Base-by-base conservation (phyloP, 2,113 vertebrate genomes). In the Pseudopodoces humilis region DNA sequence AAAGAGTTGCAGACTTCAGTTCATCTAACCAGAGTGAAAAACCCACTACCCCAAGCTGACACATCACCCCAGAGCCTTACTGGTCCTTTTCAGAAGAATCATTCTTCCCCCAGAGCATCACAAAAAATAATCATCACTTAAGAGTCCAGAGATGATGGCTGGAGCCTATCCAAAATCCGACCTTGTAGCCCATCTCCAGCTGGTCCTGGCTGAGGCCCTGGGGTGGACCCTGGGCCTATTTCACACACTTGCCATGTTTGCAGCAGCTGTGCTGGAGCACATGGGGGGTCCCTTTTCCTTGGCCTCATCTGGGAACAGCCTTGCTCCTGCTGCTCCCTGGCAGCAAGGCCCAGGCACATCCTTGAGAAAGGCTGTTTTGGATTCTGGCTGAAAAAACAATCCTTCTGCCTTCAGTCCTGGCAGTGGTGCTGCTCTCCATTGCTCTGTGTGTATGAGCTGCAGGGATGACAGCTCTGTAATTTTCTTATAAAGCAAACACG, bases 381-480 rank as follows among this genome's bases (percentile, higher is more conserved):
- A 21, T 65, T 68, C 67, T 80, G 62, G 62, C 65, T 70, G 44
- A 16, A 44, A 74, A 33, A 41, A 1, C 52, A 62, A 47, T 4
- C 12, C 19, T 76, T 71, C 52, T 72, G 49, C 82, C 70, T 92
- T 70, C 71, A 50, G 27, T 43, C 30, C 83, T 90, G 79, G 83
- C 80, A 84, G 27, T 10, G 60, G 25, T 21, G 35, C 1, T 83
- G 79, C n/a, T 94, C 67, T 86, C 84, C 78, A 43, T 11, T 0
- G 6, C 56, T 71, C n/a, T 6, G 7, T 2, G 3, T 7, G 13
- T 9, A 15, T 3, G n/a, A 94, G 52, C 72, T 69, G 37, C 28
- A 86, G 60, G 74, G 65, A 60, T 81, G 88, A 90, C 83, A 90
- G 82, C 67, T 47, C 76, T 90, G 64, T 75, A 52, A 94, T 95